Base-by-base conservation (phyloP, 2,113 vertebrate species). In the Rhegmatorhina hoffmannsi region DNA sequence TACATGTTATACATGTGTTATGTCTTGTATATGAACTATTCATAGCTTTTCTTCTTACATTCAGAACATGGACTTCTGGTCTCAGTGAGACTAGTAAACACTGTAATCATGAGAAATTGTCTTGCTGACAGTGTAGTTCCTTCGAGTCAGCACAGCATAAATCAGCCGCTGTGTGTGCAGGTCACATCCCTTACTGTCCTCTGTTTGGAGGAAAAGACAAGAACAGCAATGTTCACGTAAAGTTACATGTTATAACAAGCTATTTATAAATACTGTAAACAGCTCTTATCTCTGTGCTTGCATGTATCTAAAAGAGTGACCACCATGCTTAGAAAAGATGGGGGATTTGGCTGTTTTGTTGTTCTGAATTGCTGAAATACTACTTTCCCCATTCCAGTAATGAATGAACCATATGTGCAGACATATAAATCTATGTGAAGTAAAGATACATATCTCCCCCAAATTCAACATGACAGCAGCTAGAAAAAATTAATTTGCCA, bases 71-170 rank as follows among this genome's bases (percentile, higher is more conserved):
- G 86, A 40, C 33, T 81, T 77, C 79, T 90, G 31, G 33, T 88
- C 85, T 81, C 33, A 6, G 53, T 10, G 43, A 86, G 80, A 70
- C 6, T 1, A 49, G 76, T 84, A 95, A 96, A 94, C 89, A 77
- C 43, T 47, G 52, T 60, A 84, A 92, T 90, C 23, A 17, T 70
- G 68, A 95, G 76, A 90, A 95, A 73, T 17, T 63, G 36, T 86
- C 83, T 78, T 95, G 76, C 90, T 92, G 90, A 63, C 75, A 74
- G 55, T 67, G 72, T 85, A 87, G 92, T 49, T 92, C 69, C 89
- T 94, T 46, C 64, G 31, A 69, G 76, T 77, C 81, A 84, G 87
- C 60, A 55, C 76, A 84, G 69, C 46, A 46, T 60, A 93, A 91
- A 87, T 87, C 92, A 91, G 74, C 25, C 68, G 20, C 24, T 84